Percentiles rank a stretch among this genome's conserved stretches.
These are phyloP conservation scores for Cuculus canorus DNA, from an alignment of 2,797 vertebrate genomes.

Conservation along the genomic window DNA sequence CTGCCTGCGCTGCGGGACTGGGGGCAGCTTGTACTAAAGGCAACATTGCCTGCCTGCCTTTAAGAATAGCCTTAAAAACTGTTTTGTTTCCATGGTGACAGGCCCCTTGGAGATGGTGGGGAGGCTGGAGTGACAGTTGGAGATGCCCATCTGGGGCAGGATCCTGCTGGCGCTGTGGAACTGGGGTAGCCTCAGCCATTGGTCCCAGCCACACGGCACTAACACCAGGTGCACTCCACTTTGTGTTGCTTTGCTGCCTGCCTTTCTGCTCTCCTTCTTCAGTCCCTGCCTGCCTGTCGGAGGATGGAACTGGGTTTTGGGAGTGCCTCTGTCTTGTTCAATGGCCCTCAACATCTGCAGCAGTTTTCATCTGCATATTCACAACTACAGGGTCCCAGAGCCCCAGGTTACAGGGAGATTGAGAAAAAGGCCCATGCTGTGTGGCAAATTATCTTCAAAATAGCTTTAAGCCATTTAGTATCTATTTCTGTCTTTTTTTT, in stretches of 20 bases:
- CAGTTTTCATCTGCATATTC: background rate
- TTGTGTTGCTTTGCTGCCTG: background rate
- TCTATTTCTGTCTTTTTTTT: background rate
- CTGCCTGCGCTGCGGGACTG: rapidly evolving
- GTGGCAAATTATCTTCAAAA: background rate
- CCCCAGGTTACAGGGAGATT: background rate
- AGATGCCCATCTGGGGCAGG: background rate
- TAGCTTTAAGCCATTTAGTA: background rate
- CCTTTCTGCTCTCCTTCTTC: background rate
- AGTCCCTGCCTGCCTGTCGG: background rate
- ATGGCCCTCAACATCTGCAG: background rate
- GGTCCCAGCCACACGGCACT: background rate
- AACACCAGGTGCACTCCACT: too few relatives aligned
- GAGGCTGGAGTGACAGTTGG: too few relatives aligned
- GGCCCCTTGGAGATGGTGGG: background rate
- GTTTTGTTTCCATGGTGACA: background rate
- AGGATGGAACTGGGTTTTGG: background rate
- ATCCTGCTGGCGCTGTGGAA: background rate
- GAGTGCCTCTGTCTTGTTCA: background rate
- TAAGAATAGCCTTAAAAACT: background rate
- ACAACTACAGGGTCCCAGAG: background rate
- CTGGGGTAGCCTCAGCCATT: background rate
- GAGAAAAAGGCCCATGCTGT: background rate
- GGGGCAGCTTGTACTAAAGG: background rate
- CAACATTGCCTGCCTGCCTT: background rate